Conservation (phyloP, 2,113 vertebrate species). For the Nothocercus nigrocapillus region DNA sequence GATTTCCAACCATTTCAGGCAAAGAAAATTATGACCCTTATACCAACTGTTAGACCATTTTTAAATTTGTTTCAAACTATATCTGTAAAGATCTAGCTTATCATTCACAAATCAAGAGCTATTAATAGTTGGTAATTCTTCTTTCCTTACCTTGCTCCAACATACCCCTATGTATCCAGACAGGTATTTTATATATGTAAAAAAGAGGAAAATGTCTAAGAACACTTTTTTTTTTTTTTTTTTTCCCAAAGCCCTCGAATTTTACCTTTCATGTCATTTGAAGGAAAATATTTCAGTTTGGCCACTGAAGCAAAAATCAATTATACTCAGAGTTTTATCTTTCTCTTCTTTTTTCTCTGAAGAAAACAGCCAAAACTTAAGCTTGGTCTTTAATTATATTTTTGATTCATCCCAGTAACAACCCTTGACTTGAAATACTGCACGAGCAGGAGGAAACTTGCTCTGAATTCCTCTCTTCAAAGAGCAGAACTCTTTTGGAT, state of each 20-base stretch:
- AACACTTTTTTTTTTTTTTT: neutral
- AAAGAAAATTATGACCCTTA: neutral
- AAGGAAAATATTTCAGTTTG: conserved; percentile 39
- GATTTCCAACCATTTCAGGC: neutral
- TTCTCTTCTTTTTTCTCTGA: conserved; percentile 13
- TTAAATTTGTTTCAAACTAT: neutral
- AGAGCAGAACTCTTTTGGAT: conserved; percentile 31
- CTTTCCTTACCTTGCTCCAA: neutral
- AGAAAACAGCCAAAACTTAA: conserved; percentile 41
- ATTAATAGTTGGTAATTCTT: neutral
- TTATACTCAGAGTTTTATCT: conserved; percentile 15
- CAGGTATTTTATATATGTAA: neutral
- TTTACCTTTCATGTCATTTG: neutral
- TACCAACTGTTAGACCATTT: accelerated
- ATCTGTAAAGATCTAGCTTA: neutral
- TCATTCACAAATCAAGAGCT: neutral
- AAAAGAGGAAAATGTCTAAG: neutral
- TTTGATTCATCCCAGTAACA: conserved; percentile 58
- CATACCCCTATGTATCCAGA: neutral
- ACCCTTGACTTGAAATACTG: conserved; percentile 61
- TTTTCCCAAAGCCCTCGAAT: neutral
- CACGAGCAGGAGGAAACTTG: conserved; percentile 68
- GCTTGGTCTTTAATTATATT: conserved; percentile 55
- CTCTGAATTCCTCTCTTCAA: conserved; percentile 64
- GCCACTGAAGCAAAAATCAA: conserved; percentile 29